Conservation (phyloP, 2,113 vertebrate species). For the Mormoops blainvillei region DNA sequence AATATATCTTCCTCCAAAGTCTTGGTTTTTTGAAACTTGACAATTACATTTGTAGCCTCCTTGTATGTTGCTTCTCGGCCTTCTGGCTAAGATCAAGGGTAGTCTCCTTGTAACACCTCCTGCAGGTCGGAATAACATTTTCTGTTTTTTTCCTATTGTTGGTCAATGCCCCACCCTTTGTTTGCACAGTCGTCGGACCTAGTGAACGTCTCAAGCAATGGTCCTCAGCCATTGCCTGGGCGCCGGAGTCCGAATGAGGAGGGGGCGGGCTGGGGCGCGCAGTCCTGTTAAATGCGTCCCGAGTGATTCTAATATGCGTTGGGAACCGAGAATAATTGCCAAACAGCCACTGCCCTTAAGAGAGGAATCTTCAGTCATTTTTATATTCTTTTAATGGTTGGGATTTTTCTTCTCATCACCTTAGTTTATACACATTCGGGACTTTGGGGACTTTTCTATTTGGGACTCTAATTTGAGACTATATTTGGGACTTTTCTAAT, state of each 20-base stretch:
- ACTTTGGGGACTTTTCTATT: background rate
- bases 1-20: background rate
- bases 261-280: accelerated
- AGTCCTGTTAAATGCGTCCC: background rate
- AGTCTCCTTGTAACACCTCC: background rate
- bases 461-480: background rate
- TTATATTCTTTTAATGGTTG: background rate
- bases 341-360: background rate
- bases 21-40: background rate
- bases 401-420: background rate
- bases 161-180: background rate
- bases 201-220: no score
- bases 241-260: background rate
- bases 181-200: background rate
- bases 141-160: background rate
- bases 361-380: background rate
- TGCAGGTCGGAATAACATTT: background rate
- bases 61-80: no score
- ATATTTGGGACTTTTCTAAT: background rate
- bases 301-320: background rate
- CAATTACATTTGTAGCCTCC: background rate
- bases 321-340: background rate
- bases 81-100: no score
- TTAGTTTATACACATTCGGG: background rate
- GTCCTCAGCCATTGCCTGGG: background rate